phyloP scores from a whole-genome alignment of 1,140 invertebrate genomes.

The Lepidurus packardi region DNA sequence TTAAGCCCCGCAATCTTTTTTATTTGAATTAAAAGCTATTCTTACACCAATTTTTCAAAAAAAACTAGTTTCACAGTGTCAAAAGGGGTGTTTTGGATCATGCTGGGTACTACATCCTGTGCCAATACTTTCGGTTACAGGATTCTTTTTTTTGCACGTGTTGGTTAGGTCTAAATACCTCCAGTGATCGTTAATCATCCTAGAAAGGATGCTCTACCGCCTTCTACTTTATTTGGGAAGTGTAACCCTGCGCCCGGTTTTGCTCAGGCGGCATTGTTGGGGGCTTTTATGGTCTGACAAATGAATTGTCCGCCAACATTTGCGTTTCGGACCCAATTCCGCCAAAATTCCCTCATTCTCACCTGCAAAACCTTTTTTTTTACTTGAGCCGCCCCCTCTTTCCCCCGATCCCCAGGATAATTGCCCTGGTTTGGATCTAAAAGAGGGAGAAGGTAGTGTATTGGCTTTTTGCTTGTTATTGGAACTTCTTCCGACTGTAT shows the following conservation, averaged over 20 bases:
- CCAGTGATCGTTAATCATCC: not conserved
- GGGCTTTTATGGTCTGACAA: not conserved
- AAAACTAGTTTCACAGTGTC: too few species aligned
- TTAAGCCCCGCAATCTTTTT: too few species aligned
- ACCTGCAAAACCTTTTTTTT: not conserved
- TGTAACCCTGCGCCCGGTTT: not conserved
- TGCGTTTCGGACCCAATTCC: constrained; percentile 20
- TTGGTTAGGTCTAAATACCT: not conserved
- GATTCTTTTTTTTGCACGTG: not conserved
- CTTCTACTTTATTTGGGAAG: constrained; percentile 4
- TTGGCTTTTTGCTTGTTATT: constrained; percentile 4
- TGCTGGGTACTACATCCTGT: not conserved
- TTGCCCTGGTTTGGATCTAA: not conserved
- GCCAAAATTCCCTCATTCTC: not conserved
- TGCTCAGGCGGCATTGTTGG: not conserved
- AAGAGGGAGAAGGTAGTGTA: not conserved
- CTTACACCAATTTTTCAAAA: too few species aligned
- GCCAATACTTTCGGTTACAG: not conserved
- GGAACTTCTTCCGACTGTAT: not conserved
- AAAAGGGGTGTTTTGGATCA: too few species aligned
- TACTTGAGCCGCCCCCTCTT: not conserved
- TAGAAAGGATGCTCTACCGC: not conserved
- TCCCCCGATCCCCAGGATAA: not conserved
- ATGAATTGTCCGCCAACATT: constrained; percentile 15
- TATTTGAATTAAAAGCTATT: too few species aligned